These are phyloP conservation scores for Cataglyphis albicans DNA, from an alignment of 2,888 invertebrate species.

Conservation along the genomic window DNA sequence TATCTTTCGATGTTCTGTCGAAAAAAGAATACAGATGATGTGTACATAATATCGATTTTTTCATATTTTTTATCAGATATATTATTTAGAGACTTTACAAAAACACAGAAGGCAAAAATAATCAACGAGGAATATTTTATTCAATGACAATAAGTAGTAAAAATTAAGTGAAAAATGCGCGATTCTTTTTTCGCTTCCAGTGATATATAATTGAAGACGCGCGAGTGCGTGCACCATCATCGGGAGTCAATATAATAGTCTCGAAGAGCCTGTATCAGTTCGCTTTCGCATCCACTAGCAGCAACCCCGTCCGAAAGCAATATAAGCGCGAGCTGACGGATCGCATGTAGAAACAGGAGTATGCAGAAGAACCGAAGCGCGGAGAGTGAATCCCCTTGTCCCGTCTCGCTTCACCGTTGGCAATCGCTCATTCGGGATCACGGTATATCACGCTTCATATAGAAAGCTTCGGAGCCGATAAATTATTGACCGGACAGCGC, in stretches of 20 bases:
- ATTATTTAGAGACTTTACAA: not conserved
- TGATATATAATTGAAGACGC: not conserved
- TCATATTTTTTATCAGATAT: not conserved
- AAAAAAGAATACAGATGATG: not conserved
- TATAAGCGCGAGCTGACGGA: slow-evolving; percentile 27
- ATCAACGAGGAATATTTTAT: not conserved
- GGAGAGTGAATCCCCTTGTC: slow-evolving; percentile 65
- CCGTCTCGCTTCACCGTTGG: slow-evolving; percentile 78
- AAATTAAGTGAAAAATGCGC: slow-evolving; percentile 32
- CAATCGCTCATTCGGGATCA: slow-evolving; percentile 84
- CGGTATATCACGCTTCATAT: slow-evolving; percentile 83
- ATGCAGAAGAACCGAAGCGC: slow-evolving; percentile 59
- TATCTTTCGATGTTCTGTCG: not conserved
- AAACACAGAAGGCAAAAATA: not conserved
- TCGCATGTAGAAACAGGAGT: slow-evolving; percentile 61
- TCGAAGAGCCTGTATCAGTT: slow-evolving; percentile 13
- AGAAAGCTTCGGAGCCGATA: slow-evolving; percentile 78
- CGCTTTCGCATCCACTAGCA: slow-evolving; percentile 19
- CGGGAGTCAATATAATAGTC: slow-evolving; percentile 44
- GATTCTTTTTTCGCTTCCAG: not conserved
- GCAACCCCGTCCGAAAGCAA: slow-evolving; percentile 50
- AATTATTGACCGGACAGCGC: slow-evolving; percentile 80
- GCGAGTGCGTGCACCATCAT: not conserved
- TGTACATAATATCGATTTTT: not conserved
- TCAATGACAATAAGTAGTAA: not conserved